phyloP scores from a whole-genome alignment of 2,797 vertebrate species.

The Manis pentadactyla region DNA sequence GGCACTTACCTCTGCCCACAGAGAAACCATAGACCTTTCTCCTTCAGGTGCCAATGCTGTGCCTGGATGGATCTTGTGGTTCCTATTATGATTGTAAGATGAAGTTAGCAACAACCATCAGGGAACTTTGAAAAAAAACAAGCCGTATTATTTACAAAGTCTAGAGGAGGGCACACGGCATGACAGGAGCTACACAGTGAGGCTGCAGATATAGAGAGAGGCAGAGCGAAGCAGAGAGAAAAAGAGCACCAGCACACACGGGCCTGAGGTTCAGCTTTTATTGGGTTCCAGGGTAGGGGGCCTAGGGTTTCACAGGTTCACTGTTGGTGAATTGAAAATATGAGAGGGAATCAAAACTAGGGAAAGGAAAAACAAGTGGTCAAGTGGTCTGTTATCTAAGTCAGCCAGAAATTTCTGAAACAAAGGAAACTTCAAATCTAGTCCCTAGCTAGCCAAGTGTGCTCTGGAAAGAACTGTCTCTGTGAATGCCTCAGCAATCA shows the following conservation, averaged over 20 bases:
- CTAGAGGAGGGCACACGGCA: background rate
- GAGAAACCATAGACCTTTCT: background rate
- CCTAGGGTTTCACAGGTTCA: background rate
- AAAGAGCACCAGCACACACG: background rate
- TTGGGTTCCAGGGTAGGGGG: background rate
- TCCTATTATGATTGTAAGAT: background rate
- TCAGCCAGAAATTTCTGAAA: background rate
- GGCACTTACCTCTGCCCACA: background rate
- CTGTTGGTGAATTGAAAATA: background rate
- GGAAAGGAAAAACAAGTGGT: background rate
- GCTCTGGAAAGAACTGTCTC: background rate
- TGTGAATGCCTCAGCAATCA: background rate
- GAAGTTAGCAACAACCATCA: background rate
- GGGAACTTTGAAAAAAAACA: background rate
- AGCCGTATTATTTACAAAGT: background rate
- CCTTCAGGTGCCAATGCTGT: background rate
- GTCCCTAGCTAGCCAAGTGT: background rate
- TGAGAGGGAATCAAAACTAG: background rate
- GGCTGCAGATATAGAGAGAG: background rate
- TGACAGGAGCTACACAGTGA: background rate
- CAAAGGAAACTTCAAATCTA: background rate
- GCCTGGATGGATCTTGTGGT: background rate
- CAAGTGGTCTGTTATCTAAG: background rate
- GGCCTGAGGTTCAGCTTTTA: background rate
- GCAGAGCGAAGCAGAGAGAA: background rate